Conservation (phyloP, 2,797 vertebrate genomes). For the Capromys pilorides region DNA sequence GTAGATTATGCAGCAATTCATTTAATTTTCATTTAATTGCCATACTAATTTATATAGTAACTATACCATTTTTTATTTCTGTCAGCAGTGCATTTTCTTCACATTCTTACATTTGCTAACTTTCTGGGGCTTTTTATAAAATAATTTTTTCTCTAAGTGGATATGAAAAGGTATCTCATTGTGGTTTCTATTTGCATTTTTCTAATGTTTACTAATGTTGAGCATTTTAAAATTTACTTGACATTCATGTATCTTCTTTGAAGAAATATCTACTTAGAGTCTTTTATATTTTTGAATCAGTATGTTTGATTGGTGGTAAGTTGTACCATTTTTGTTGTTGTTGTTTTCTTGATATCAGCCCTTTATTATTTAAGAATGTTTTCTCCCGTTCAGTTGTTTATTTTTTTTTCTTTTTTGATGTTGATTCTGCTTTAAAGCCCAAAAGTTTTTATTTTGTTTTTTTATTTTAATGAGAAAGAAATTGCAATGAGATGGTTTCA, state of each 20-base stretch:
- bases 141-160: background rate
- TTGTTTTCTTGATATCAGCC: background rate
- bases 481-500: too few relatives aligned
- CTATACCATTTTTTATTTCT: background rate
- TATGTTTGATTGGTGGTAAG: background rate
- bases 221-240: background rate
- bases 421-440: background rate
- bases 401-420: background rate
- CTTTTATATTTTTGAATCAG: slow-evolving; percentile 6
- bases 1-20: background rate
- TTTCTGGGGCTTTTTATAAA: background rate
- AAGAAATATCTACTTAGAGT: background rate
- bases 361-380: background rate
- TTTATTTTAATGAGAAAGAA: too few relatives aligned
- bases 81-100: background rate
- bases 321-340: background rate
- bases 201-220: slow-evolving; percentile 15
- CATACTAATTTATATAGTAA: background rate
- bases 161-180: slow-evolving; percentile 3
- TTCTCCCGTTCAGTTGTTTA: background rate
- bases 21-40: slow-evolving; percentile 9
- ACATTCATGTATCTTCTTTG: slow-evolving; percentile 9
- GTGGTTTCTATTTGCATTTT: slow-evolving; percentile 11
- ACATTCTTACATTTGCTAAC: background rate
- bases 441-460: background rate